These are phyloP conservation scores for Scomber colias DNA, from an alignment of 2,113 vertebrate species.

Conservation along the genomic window DNA sequence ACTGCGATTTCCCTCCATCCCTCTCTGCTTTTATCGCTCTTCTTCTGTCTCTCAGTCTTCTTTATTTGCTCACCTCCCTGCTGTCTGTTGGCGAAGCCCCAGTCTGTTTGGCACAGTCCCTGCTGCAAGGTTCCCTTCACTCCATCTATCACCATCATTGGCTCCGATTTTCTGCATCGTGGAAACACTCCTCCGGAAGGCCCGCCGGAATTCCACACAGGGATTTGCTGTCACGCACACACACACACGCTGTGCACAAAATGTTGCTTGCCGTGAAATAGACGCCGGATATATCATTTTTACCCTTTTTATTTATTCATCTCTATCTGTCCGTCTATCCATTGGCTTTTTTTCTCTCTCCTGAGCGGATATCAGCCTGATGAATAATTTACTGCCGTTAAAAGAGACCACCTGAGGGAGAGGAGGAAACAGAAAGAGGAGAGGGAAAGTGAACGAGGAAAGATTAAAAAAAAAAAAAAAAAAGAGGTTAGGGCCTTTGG, in stretches of 20 bases:
- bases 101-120: constrained; percentile 46
- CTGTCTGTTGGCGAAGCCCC: constrained; percentile 51
- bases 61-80: constrained; percentile 51
- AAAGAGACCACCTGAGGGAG: constrained; percentile 63
- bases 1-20: constrained; percentile 34
- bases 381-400: constrained; percentile 75
- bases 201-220: constrained; percentile 50
- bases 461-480: neutral
- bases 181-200: constrained; percentile 60
- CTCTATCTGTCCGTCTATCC: constrained; percentile 56
- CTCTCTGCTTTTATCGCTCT: neutral
- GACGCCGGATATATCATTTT: constrained; percentile 61
- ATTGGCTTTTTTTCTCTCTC: constrained; percentile 61
- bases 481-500: neutral
- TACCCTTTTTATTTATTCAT: constrained; percentile 76
- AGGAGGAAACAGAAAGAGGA: constrained; percentile 20
- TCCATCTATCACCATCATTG: constrained; percentile 62
- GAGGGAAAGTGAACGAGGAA: constrained; percentile 6
- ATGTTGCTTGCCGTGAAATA: constrained; percentile 7
- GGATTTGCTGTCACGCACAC: constrained; percentile 17
- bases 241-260: constrained; percentile 25
- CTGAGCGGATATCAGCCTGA: constrained; percentile 52
- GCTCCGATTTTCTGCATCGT: constrained; percentile 59
- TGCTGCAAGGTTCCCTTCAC: constrained; percentile 58
- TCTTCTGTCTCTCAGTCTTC: constrained; percentile 13